Evolutionary conservation across 2,888 invertebrate species (phyloP), one percentile per base, ranked within the genome.

Genomic region (Brachypalpus laphriformis): DNA sequence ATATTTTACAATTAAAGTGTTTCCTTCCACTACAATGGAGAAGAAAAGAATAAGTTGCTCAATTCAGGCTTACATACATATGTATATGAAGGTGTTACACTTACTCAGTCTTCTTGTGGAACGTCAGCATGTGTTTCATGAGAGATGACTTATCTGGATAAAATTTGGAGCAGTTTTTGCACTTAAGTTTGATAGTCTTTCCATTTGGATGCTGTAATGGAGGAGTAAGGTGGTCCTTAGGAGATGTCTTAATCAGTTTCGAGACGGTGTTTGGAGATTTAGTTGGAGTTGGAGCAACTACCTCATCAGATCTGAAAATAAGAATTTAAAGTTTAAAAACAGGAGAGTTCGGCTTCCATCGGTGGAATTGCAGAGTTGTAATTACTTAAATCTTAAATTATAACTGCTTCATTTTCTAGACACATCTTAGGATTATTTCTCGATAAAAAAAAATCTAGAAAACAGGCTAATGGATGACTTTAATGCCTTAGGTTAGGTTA

Each of bases 121-220:
- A 57, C 40, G 75, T 71, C 20, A 85, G 54, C 71, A 80, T 85
- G 40, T 85, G 85, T 16, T 81, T 85, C 81, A 85, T 81, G 28
- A 85, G 76, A 59, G 85, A 85, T 56, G 85, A 61, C 40, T 81
- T 85, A 49, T 85, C 85, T 4, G 85, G 85, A 40, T 85, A 85
- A 40, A 85, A 81, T 65, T 63, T 85, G 0, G 85, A 85, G 16
- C 85, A 85, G 34, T 22, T 81, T 71, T 75, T 85, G 22, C 85
- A 85, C 47, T 85, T 85, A 25, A 75, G 75, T 71, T 85, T 85
- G 6, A 81, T 37, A 11, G 37, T 66, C 34, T 85, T 85, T 6
- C 85, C 85, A 31, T 85, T 85, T 34, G 81, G 75, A 31, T 75
- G 63, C 7, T 74, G 61, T 20, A 18, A 28, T 16, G 40, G 42